phyloP scores from a whole-genome alignment of 2,797 vertebrate genomes.

The Melanotaenia nigrans region DNA sequence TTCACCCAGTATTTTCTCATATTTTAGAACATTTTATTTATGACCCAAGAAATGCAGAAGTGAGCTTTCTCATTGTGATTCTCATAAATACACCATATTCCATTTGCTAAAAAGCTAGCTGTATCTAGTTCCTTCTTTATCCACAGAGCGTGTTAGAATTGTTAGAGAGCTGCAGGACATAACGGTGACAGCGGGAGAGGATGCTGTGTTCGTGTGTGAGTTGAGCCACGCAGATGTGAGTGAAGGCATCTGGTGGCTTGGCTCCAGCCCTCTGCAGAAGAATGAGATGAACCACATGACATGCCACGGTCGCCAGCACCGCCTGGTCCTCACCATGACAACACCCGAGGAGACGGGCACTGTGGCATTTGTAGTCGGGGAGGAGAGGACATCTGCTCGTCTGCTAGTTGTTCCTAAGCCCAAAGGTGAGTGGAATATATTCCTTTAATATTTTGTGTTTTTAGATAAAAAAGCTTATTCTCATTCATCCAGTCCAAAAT shows the following conservation, averaged over 20 bases:
- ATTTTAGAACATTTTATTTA: not conserved
- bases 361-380: conserved; percentile 84
- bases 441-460: not conserved
- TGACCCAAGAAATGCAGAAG: not conserved
- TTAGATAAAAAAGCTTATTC: not conserved
- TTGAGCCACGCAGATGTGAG: conserved; percentile 86
- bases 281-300: conserved; percentile 91
- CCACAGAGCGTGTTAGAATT: conserved; percentile 81
- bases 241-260: conserved; percentile 93
- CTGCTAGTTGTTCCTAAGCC: conserved; percentile 85
- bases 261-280: conserved; percentile 89
- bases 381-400: conserved; percentile 80
- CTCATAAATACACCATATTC: conserved; percentile 24
- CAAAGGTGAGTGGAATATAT: conserved; percentile 70
- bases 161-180: conserved; percentile 85
- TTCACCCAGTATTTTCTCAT: not conserved
- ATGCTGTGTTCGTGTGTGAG: conserved; percentile 91
- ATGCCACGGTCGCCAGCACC: conserved; percentile 74
- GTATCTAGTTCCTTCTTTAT: conserved; percentile 46
- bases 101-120: conserved; percentile 48
- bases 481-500: not conserved
- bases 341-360: conserved; percentile 84
- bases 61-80: conserved; percentile 15
- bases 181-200: conserved; percentile 91
- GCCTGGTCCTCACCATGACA: conserved; percentile 83